Conservation (phyloP, 2,797 vertebrate genomes). For the Notoglanidium macrostoma region DNA sequence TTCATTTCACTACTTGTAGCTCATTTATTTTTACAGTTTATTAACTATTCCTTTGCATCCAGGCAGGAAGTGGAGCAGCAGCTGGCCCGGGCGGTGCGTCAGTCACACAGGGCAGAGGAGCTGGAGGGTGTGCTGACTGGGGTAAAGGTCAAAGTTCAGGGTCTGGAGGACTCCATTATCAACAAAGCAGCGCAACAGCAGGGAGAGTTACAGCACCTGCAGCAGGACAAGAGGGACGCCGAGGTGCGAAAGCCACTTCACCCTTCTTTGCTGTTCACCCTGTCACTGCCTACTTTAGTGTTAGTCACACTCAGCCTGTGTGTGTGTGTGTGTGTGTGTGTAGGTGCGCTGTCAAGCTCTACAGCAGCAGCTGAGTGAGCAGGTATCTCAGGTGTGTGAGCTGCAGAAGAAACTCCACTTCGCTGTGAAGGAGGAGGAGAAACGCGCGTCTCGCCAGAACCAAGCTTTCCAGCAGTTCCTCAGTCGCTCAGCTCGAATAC, state of each 20-base stretch:
- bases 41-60: neutral
- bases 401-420: constrained; percentile 79
- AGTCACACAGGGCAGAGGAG: constrained; percentile 77
- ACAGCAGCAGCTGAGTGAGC: constrained; percentile 74
- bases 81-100: constrained; percentile 66
- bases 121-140: constrained; percentile 79
- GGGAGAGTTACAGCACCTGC: constrained; percentile 72
- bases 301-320: neutral
- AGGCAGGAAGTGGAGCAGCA: constrained; percentile 81
- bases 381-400: constrained; percentile 68
- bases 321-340: constrained; percentile 19
- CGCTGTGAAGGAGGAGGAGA: constrained; percentile 74
- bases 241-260: constrained; percentile 65
- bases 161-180: constrained; percentile 84
- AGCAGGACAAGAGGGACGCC: constrained; percentile 73
- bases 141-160: constrained; percentile 82
- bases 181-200: constrained; percentile 77
- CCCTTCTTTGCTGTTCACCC: neutral
- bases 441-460: constrained; percentile 68
- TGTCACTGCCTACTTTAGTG: neutral
- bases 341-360: constrained; percentile 74
- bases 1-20: neutral
- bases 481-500: constrained; percentile 63
- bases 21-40: neutral
- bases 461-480: constrained; percentile 76